A percentile compares a stretch with the other conserved stretches of the same genome.
These are phyloP conservation scores for Perizoma affinitatum DNA, from an alignment of 2,888 invertebrate genomes.

Conservation along the genomic window DNA sequence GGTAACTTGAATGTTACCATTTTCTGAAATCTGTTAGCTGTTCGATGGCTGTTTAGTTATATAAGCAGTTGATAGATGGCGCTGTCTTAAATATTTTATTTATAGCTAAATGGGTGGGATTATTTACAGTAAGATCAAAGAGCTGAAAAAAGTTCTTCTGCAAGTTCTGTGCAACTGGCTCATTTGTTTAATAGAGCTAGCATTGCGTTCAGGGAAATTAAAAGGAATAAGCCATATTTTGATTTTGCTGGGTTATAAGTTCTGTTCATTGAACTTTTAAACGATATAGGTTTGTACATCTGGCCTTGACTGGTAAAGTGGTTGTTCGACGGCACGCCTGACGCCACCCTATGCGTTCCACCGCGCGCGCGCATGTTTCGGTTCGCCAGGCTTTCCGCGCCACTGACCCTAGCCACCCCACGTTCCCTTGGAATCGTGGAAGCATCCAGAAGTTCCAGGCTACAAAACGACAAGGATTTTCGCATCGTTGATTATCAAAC, in stretches of 20 bases:
- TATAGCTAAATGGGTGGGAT: no score
- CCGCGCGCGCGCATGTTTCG: slow-evolving; percentile 59
- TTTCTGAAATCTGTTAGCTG: neutral
- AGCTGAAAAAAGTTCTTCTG: no score
- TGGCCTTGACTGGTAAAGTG: slow-evolving; percentile 48
- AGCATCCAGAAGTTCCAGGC: slow-evolving; percentile 40
- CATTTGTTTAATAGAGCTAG: no score
- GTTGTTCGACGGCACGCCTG: slow-evolving; percentile 52
- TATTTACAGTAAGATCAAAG: no score
- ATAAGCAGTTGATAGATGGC: slow-evolving; percentile 48
- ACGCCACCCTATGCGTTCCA: slow-evolving; percentile 55
- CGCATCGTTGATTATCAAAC: slow-evolving; percentile 45
- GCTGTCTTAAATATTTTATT: slow-evolving; percentile 16
- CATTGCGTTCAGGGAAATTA: no score
- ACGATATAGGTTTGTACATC: slow-evolving; percentile 9
- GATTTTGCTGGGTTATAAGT: neutral
- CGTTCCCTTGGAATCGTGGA: slow-evolving; percentile 28
- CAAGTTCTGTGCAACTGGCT: neutral
- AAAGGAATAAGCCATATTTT: no score
- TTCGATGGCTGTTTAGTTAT: slow-evolving; percentile 19
- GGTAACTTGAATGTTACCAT: slow-evolving; percentile 10
- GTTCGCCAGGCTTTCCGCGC: slow-evolving; percentile 56
- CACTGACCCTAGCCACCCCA: slow-evolving; percentile 52
- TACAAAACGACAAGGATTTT: slow-evolving; percentile 45
- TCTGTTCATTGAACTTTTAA: neutral